These are phyloP conservation scores for Parazoanthus swiftii DNA, from an alignment of 92 coral and sea anemone genomes.

Conservation along the genomic window DNA sequence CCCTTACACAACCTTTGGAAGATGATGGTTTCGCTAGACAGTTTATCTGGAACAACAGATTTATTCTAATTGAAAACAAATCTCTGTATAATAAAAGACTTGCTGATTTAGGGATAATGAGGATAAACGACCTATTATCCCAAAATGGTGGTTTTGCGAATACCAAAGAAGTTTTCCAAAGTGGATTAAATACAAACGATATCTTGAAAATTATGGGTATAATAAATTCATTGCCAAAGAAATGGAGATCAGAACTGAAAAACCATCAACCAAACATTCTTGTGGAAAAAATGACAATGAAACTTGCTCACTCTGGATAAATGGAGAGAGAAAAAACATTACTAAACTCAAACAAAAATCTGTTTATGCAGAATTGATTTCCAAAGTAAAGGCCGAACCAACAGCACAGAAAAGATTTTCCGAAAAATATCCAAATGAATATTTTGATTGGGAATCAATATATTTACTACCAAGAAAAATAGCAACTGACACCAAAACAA, in stretches of 20 bases:
- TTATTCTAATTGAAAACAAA: too few species aligned
- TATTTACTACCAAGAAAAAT: neutral
- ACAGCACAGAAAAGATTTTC: neutral
- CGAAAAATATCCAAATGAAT: neutral
- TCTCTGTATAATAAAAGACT: too few species aligned
- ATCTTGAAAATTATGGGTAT: neutral
- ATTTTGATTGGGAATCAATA: constrained; percentile 11
- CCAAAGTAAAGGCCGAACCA: neutral
- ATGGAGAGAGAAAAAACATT: neutral
- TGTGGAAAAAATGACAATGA: too few species aligned
- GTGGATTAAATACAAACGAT: neutral
- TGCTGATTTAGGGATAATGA: too few species aligned
- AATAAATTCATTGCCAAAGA: neutral
- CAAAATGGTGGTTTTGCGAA: neutral
- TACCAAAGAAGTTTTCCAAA: neutral
- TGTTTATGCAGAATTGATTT: constrained; percentile 3
- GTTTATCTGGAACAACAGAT: too few species aligned
- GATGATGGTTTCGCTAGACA: too few species aligned
- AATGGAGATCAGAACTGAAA: neutral
- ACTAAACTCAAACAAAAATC: neutral
- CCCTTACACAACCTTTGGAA: too few species aligned
- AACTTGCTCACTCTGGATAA: neutral
- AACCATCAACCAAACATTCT: neutral
- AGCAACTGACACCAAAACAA: constrained; percentile 3
- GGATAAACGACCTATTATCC: neutral